A percentile compares a stretch with the other conserved stretches of the same genome.
Conservation (phyloP, 2,113 vertebrate genomes). For the Rhynchopsitta pachyrhyncha region DNA sequence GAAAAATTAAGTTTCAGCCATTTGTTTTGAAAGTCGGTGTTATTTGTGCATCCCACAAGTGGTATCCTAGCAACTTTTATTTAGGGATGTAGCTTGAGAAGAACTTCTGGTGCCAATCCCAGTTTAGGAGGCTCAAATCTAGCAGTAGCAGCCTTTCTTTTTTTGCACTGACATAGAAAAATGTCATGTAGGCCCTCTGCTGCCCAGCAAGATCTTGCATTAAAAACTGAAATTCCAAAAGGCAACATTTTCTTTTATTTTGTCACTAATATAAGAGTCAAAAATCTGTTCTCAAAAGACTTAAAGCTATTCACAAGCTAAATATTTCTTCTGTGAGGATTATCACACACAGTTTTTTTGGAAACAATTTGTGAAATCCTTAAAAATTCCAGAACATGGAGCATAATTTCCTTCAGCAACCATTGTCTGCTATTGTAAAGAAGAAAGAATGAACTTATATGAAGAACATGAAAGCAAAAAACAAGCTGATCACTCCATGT, state of each 20-base stretch:
- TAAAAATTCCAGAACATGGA: background rate
- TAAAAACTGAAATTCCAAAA: background rate
- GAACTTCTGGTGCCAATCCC: background rate
- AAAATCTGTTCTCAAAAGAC: background rate
- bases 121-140: background rate
- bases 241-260: background rate
- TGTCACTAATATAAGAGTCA: background rate
- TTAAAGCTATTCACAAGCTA: background rate
- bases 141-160: background rate
- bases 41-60: background rate
- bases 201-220: background rate
- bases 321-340: background rate
- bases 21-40: background rate
- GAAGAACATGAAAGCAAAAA: conserved; percentile 7
- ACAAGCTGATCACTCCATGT: background rate
- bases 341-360: background rate
- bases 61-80: background rate
- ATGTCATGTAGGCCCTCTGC: background rate
- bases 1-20: background rate
- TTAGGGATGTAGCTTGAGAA: background rate
- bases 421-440: background rate
- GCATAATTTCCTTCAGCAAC: background rate
- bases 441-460: background rate
- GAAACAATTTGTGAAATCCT: background rate
- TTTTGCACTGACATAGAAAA: background rate